phyloP scores from a whole-genome alignment of 2,888 invertebrate species.

The Xestoiulus laeticollis region DNA sequence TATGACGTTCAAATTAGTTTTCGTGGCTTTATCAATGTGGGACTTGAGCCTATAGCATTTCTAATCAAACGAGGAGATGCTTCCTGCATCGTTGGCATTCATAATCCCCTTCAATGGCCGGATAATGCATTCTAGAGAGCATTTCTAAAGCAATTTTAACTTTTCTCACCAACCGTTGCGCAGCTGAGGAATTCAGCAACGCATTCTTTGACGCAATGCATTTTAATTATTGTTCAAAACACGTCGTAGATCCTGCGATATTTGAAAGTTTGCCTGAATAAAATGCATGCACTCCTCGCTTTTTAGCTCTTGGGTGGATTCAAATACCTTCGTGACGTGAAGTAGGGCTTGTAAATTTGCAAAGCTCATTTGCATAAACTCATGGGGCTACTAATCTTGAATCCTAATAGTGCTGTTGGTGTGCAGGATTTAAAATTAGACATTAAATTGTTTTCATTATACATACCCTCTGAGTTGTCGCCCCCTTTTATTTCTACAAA shows the following conservation, averaged over 20 bases:
- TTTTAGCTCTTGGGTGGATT: background rate
- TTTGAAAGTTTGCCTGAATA: background rate
- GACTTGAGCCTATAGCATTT: background rate
- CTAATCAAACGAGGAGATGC: background rate
- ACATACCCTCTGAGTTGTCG: no score
- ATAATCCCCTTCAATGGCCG: background rate
- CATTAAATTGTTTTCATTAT: no score
- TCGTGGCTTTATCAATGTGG: background rate
- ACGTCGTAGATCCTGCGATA: background rate
- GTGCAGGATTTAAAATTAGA: no score
- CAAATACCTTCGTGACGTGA: background rate
- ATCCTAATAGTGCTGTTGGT: no score
- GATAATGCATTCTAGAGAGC: slow-evolving; percentile 10
- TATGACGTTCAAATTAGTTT: background rate
- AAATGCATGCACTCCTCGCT: no score
- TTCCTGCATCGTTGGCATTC: background rate
- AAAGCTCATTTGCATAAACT: no score
- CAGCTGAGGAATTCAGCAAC: background rate
- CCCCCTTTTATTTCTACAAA: no score
- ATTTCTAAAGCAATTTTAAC: slow-evolving; percentile 11
- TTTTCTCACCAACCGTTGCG: slow-evolving; percentile 4
- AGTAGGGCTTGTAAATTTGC: background rate
- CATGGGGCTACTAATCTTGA: no score
- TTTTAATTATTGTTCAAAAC: slow-evolving; percentile 2
- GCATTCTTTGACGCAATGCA: background rate